Base-by-base conservation (phyloP, 1,140 invertebrate genomes). In the Sminthurinus signatus region DNA sequence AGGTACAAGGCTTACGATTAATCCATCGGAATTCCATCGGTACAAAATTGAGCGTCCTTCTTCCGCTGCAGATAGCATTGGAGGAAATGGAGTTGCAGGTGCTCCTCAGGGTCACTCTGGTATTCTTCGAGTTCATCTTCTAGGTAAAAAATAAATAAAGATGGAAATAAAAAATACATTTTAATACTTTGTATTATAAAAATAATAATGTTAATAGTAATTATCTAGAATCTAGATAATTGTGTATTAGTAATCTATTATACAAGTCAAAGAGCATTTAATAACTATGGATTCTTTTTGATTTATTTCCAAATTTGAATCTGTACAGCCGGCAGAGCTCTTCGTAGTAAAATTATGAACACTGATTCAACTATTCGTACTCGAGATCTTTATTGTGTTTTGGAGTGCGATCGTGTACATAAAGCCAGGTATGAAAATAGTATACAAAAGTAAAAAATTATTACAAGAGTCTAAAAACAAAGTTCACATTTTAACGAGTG, bases 371-470 rank as follows among this genome's bases (percentile, higher is more conserved):
- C 66, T 60, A 63, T 69, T 25, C 54, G 76, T 27, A 74, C 89
- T 56, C 79, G 91, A 64, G 94, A 97, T 79, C 80, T 99, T 25
- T 99, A 99, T 75, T 98, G 94, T 76, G 95, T 98, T 1, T 81
- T 98, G 32, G 94, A 98, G 76, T 92, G 93, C 73, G 96, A 99
- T 78, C 85, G 93, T 67, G 87, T 96, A 10, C 96, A 98, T 78
- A 97, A 98, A 80, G 67, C 60, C 8, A 50, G n/a, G n/a, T n/a
- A n/a, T n/a, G n/a, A n/a, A n/a, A n/a, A n/a, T n/a, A n/a, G 12
- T 21, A 12, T 17, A 42, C 10, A 42, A 42, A 12, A 42, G n/a
- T 12, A 42, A 42, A 42, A 42, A 12, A 43, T 43, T 43, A 43
- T 43, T 43, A 43, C 12, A 12, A 43, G n/a, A n/a, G 12, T 14